Percentiles rank a stretch among this genome's conserved stretches.
These are phyloP conservation scores for Ochotona princeps DNA, from an alignment of 2,113 vertebrate genomes.

Conservation along the genomic window DNA sequence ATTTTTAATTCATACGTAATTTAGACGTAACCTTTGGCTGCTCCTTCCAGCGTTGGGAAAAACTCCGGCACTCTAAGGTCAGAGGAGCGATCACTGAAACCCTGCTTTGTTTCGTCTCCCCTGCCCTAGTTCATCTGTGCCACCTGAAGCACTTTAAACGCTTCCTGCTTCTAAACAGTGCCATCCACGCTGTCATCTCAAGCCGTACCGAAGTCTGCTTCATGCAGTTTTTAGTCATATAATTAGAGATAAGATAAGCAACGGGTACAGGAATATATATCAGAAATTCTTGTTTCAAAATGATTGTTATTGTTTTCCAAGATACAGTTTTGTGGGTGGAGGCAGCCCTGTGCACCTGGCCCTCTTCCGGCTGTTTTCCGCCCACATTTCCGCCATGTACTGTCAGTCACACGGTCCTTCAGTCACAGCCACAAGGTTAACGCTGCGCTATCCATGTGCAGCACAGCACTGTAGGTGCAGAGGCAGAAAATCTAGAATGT, in stretches of 20 bases:
- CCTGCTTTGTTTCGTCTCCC: neutral
- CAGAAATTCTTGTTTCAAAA: neutral
- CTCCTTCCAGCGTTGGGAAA: constrained; percentile 17
- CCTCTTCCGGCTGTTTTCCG: no score
- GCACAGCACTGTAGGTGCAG: no score
- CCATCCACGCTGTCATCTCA: neutral
- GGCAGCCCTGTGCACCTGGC: no score
- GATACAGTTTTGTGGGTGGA: no score
- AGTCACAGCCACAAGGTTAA: no score
- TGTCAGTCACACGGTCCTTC: no score
- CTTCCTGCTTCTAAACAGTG: neutral
- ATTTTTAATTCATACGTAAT: constrained; percentile 14
- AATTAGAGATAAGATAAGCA: neutral
- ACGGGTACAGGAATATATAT: neutral
- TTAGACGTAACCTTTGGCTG: constrained; percentile 37
- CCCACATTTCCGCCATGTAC: no score
- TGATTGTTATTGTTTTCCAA: no score
- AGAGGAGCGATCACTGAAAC: neutral
- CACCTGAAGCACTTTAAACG: neutral
- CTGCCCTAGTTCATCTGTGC: neutral
- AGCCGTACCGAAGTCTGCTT: neutral
- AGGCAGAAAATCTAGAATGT: no score
- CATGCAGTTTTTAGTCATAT: constrained; percentile 1
- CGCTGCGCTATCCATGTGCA: no score
- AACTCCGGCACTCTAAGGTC: neutral